phyloP scores from a whole-genome alignment of 2,113 vertebrate species.

The Eupsittula cactorum region DNA sequence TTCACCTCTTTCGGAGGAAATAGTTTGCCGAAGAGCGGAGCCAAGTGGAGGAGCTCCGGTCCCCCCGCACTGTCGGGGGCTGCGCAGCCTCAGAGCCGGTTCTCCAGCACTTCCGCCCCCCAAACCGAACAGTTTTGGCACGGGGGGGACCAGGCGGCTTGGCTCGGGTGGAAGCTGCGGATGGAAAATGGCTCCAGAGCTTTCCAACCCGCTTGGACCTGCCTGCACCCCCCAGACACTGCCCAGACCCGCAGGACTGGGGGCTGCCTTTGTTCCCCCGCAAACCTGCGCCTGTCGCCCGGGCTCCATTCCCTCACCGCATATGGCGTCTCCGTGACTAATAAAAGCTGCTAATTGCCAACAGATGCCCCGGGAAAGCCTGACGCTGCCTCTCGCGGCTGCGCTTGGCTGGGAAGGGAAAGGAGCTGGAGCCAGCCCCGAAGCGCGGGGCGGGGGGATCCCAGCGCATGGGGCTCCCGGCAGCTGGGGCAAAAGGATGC shows the following conservation, averaged over 20 bases:
- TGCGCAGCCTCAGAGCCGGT: not conserved
- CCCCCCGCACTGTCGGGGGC: not conserved
- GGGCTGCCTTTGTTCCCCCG: not conserved
- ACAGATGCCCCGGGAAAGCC: slow-evolving; percentile 75
- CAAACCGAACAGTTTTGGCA: not conserved
- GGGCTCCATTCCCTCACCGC: slow-evolving; percentile 67
- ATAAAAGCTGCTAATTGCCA: slow-evolving; percentile 75
- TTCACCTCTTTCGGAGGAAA: slow-evolving; percentile 9
- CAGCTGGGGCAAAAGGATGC: not conserved
- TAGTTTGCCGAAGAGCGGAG: not conserved
- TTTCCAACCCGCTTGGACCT: not conserved
- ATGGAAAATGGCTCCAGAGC: not conserved
- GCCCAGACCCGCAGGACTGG: rapidly evolving
- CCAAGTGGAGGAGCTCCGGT: not conserved
- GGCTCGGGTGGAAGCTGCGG: not conserved
- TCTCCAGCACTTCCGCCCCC: slow-evolving; percentile 16
- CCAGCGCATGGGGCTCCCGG: not conserved
- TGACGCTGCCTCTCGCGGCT: slow-evolving; percentile 5
- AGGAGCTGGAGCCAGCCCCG: not conserved
- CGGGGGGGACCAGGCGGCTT: rapidly evolving
- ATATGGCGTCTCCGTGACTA: slow-evolving; percentile 71
- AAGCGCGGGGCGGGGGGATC: not conserved
- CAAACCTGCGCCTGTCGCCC: not conserved
- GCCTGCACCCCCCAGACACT: rapidly evolving
- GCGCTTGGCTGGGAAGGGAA: not conserved